A percentile compares a stretch with the other conserved stretches of the same genome.
phyloP scores from a whole-genome alignment of 2,113 vertebrate genomes.

The Anser cygnoides region DNA sequence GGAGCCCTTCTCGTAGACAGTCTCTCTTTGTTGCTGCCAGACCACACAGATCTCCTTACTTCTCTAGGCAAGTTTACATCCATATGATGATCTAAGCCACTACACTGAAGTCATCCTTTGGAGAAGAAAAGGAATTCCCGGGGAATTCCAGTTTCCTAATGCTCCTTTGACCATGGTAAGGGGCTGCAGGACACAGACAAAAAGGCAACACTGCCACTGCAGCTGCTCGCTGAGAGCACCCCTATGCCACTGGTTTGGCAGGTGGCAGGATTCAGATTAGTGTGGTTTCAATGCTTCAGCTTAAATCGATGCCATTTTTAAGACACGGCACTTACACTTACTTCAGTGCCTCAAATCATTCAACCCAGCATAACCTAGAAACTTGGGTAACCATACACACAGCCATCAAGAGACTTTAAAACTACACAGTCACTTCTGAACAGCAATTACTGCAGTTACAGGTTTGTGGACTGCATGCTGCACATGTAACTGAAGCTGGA shows the following conservation, averaged over 20 bases:
- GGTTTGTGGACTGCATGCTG: neutral
- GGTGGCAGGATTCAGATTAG: neutral
- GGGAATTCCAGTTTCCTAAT: neutral
- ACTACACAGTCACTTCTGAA: neutral
- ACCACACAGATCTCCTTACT: neutral
- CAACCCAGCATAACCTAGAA: neutral
- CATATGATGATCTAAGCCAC: neutral
- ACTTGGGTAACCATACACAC: neutral
- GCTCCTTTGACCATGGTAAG: neutral
- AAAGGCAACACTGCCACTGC: neutral
- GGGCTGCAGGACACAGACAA: neutral
- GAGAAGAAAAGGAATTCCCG: neutral
- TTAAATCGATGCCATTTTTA: neutral
- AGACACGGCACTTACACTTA: neutral
- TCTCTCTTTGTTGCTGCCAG: neutral
- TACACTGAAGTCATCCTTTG: too few relatives aligned
- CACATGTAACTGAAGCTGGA: neutral
- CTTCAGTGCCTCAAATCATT: neutral
- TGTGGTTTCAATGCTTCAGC: neutral
- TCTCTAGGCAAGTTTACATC: neutral
- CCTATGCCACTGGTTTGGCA: neutral
- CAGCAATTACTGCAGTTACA: neutral
- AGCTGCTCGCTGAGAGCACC: neutral
- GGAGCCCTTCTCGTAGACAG: neutral
- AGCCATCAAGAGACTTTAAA: neutral